Evolutionary conservation across 2,888 invertebrate genomes (phyloP).

Genomic region (Polylopha cassiicola): DNA sequence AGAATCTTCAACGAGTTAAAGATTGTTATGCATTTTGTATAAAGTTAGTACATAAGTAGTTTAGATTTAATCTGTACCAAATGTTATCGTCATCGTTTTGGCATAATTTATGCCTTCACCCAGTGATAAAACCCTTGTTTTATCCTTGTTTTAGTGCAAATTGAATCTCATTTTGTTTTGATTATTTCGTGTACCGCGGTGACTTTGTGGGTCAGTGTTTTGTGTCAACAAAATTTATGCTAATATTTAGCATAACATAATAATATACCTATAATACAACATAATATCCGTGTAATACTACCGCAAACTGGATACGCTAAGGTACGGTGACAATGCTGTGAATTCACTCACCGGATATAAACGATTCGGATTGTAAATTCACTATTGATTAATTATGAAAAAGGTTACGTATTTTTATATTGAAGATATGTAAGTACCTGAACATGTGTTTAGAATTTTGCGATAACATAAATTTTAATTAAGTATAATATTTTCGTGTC

Average conservation of each 20-base stretch:
- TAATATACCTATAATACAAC: constrained; percentile 1
- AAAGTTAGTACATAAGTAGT: no score
- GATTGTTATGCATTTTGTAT: no score
- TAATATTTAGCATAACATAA: constrained; percentile 6
- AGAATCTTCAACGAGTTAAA: no score
- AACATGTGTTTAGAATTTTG: no score
- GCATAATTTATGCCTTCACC: constrained; percentile 1
- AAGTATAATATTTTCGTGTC: no score
- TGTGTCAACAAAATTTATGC: constrained; percentile 13
- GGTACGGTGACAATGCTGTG: constrained; percentile 5
- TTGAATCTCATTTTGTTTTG: constrained; percentile 6
- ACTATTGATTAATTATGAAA: no score
- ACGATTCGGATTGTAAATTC: no score
- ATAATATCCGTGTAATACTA: constrained; percentile 5
- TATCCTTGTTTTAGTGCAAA: constrained; percentile 9
- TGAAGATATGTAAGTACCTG: no score
- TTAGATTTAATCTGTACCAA: background rate
- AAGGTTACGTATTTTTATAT: no score
- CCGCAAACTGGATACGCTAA: constrained; percentile 11
- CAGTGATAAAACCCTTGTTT: background rate
- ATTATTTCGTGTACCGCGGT: constrained; percentile 1
- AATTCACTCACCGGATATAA: background rate
- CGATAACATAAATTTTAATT: no score
- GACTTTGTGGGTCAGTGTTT: constrained; percentile 9
- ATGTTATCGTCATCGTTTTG: background rate